phyloP scores from a whole-genome alignment of 2,888 invertebrate species.

The Calephelis perditalis region DNA sequence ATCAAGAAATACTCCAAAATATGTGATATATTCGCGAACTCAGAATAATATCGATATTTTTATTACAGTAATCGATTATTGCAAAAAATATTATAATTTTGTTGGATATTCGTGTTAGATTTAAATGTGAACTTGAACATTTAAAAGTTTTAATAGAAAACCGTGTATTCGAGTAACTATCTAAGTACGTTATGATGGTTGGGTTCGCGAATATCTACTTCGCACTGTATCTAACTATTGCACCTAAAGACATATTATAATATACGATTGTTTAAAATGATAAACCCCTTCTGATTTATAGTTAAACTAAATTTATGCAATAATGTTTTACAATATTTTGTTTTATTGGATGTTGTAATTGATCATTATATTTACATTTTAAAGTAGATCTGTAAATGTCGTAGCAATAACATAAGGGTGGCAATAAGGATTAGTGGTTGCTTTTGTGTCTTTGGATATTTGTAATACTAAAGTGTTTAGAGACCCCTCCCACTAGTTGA shows the following conservation, averaged over 20 bases:
- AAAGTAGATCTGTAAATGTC: conserved; percentile 58
- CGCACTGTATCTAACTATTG: conserved; percentile 53
- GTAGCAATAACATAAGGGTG: conserved; percentile 76
- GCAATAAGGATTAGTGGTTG: conserved; percentile 73
- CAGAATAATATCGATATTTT: conserved; percentile 14
- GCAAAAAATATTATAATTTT: neutral
- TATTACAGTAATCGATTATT: conserved; percentile 8
- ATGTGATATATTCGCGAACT: conserved; percentile 23
- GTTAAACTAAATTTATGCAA: conserved; percentile 58
- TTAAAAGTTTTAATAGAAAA: neutral
- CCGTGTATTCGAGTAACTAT: too few species aligned
- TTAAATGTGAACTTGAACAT: neutral
- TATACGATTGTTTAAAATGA: conserved; percentile 39
- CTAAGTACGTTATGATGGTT: neutral
- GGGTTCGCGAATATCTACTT: conserved; percentile 36
- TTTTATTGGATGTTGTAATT: conserved; percentile 73
- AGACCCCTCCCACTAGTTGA: conserved; percentile 40
- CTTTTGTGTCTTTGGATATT: conserved; percentile 61
- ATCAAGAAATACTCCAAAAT: conserved; percentile 13
- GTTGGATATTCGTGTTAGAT: neutral
- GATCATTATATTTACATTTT: conserved; percentile 61
- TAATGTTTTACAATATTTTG: conserved; percentile 65
- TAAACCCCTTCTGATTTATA: conserved; percentile 54
- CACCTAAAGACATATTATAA: conserved; percentile 43
- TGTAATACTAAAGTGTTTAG: conserved; percentile 47